Evolutionary conservation across 2,113 vertebrate species (phyloP).

Genomic region (Chaetops frenatus): DNA sequence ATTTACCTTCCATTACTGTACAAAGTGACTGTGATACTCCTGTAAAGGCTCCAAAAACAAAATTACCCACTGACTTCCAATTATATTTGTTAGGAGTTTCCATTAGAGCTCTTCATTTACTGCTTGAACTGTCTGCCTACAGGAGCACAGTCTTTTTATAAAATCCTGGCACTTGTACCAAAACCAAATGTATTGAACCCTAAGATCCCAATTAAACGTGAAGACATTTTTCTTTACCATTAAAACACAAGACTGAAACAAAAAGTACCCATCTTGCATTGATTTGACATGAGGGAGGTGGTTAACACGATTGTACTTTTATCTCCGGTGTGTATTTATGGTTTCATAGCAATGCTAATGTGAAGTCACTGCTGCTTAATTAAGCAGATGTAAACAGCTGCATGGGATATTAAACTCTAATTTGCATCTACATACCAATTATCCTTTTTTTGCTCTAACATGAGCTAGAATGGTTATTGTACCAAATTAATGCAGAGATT

Average conservation of each 20-base stretch:
- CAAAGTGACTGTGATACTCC: background rate
- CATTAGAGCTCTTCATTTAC: background rate
- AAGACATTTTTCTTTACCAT: background rate
- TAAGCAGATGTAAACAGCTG: constrained; percentile 48
- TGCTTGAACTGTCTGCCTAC: background rate
- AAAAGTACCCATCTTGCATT: background rate
- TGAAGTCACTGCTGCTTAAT: constrained; percentile 34
- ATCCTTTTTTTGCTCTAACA: background rate
- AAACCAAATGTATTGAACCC: background rate
- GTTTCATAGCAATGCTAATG: background rate
- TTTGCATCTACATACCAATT: background rate
- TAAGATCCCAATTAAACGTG: background rate
- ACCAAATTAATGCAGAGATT: background rate
- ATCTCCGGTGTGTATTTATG: background rate
- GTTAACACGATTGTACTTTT: background rate
- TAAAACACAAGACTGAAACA: background rate
- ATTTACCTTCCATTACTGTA: background rate
- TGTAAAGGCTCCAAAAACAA: background rate
- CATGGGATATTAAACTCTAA: constrained; percentile 46
- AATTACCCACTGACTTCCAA: background rate
- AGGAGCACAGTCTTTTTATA: background rate
- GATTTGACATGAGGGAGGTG: background rate
- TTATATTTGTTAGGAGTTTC: background rate
- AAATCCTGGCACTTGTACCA: background rate
- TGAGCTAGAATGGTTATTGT: background rate